Evolutionary conservation across 2,888 invertebrate genomes (phyloP).

Genomic region (Tiphia femorata): DNA sequence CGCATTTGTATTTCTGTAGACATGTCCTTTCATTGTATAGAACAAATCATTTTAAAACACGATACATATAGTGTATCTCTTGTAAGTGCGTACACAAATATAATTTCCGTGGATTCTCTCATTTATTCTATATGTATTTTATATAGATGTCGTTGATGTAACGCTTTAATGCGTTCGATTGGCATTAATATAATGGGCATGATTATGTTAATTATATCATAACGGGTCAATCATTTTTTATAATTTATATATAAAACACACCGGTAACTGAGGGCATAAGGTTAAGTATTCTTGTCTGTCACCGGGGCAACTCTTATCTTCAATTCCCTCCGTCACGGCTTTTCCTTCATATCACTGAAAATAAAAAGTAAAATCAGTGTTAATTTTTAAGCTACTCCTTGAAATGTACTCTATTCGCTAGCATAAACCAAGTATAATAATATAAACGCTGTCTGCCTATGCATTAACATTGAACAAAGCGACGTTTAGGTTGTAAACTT

Average conservation of each 20-base stretch:
- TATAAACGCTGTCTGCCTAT: too few relatives aligned
- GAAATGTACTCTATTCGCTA: background rate
- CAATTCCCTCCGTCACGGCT: constrained; percentile 43
- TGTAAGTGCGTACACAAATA: background rate
- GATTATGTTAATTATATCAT: too few relatives aligned
- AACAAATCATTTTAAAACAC: constrained; percentile 7
- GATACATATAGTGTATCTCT: too few relatives aligned
- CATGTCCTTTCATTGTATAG: constrained; percentile 18
- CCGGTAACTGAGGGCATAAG: constrained; percentile 64
- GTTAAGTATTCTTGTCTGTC: constrained; percentile 46
- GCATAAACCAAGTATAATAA: background rate
- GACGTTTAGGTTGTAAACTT: background rate
- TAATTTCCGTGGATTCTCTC: too few relatives aligned
- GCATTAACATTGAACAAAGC: too few relatives aligned
- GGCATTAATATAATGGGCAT: background rate
- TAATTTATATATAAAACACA: constrained; percentile 28
- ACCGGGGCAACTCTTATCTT: constrained; percentile 38
- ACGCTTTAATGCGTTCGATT: too few relatives aligned
- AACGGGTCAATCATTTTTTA: background rate
- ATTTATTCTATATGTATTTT: too few relatives aligned
- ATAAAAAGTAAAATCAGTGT: constrained; percentile 10
- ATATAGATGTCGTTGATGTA: too few relatives aligned
- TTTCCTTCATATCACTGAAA: constrained; percentile 57
- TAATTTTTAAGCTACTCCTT: background rate
- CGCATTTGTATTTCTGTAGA: constrained; percentile 16